phyloP scores from a whole-genome alignment of 2,113 vertebrate species.

The Salvator merianae region DNA sequence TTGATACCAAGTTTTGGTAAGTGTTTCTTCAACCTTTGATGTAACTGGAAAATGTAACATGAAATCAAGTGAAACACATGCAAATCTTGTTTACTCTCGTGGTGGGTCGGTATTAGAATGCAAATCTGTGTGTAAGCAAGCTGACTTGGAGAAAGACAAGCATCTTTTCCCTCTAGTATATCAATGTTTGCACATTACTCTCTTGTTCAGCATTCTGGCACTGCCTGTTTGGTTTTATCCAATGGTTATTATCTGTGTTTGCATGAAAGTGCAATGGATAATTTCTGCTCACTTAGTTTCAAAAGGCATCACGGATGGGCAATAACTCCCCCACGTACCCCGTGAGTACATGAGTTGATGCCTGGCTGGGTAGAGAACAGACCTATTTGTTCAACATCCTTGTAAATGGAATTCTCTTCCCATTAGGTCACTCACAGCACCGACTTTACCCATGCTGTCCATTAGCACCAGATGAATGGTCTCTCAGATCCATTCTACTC shows the following conservation, averaged over 20 bases:
- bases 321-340: constrained; percentile 11
- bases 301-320: constrained; percentile 8
- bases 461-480: not conserved
- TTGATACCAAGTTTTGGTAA: too few species aligned
- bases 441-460: not conserved
- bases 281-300: constrained; percentile 25
- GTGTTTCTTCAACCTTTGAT: too few species aligned
- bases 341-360: not conserved
- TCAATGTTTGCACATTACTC: not conserved
- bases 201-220: not conserved
- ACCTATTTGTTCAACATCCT: not conserved
- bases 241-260: not conserved
- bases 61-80: too few species aligned
- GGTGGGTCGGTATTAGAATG: not conserved
- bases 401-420: constrained; percentile 27
- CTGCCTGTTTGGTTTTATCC: not conserved
- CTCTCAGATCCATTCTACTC: not conserved
- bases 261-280: not conserved
- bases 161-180: not conserved
- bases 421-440: not conserved
- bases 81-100: too few species aligned
- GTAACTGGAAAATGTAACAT: too few species aligned
- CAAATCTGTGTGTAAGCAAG: not conserved
- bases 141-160: not conserved
- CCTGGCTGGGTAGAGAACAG: not conserved